Base-by-base conservation (phyloP, 2,888 invertebrate genomes). In the Eurytoma adleriae region DNA sequence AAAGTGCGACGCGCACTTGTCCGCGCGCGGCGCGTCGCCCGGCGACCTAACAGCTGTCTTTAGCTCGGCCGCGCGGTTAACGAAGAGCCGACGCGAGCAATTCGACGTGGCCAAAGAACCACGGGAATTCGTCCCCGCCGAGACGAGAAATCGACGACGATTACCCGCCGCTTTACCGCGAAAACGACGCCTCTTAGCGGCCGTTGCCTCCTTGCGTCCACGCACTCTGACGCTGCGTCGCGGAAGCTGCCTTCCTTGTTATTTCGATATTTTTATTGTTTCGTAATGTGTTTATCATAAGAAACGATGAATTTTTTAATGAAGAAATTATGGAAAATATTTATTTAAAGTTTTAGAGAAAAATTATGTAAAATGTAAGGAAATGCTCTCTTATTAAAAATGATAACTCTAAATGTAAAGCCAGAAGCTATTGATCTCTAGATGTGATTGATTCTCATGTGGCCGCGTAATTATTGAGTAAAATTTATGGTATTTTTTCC, bases 131-230 rank as follows among this genome's bases (percentile, higher is more conserved):
- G 73, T 40, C 27, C 27, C 30, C 40, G 61, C 20, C 70, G 76
- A 67, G 79, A 67, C 40, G 62, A 59, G 72, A 54, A 54, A 79
- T 72, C 77, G 78, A 74, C 57, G 77, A 56, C 70, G 79, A 68
- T 75, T 64, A 73, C 74, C 70, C 70, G 56, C 18, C 18, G 61
- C 64, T 74, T 79, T 79, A 73, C 78, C 78, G 78, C 73, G 78
- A 79, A 79, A 79, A 64, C 74, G 52, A 74, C 54, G 79, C 56
- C 67, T 67, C 50, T 75, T 75, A 75, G 57, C 52, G 72, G 71
- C 64, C 82, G 70, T 67, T 79, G 68, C 82, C 78, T 77, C 20
- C 68, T n/a, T 56, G 27, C 71, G 73, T 62, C 16, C 40, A 40
- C 40, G 10, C 10, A 40, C 40, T 40, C 40, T 40, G 40, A 40